Conservation (phyloP, 2,888 invertebrate species). For the Homarus gammarus region DNA sequence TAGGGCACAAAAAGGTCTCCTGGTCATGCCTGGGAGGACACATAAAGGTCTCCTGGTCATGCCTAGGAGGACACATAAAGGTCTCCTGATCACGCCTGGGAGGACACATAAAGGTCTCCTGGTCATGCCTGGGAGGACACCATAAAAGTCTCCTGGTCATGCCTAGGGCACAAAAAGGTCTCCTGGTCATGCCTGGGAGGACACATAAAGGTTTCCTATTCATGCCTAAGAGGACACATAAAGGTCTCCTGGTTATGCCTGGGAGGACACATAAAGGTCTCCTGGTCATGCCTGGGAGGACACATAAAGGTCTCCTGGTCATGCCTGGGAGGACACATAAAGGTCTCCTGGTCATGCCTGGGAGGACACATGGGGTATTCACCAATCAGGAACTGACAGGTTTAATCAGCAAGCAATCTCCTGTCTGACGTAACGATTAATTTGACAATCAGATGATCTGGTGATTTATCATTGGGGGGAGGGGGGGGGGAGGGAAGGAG, state of each 20-base stretch:
- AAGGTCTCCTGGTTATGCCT: neutral
- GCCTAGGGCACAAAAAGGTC: neutral
- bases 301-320: neutral
- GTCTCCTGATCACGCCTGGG: neutral
- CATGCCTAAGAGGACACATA: neutral
- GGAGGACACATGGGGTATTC: neutral
- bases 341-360: neutral
- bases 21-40: no score
- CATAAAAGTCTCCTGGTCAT: neutral
- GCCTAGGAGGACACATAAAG: no score
- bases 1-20: no score
- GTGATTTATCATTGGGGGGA: slow-evolving; percentile 43
- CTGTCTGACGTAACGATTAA: slow-evolving; percentile 56
- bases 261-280: neutral
- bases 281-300: neutral
- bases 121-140: neutral
- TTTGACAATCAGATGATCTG: slow-evolving; percentile 55
- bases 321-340: no score
- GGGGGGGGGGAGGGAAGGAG: neutral
- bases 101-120: neutral
- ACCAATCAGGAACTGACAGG: slow-evolving; percentile 31
- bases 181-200: neutral
- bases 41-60: no score
- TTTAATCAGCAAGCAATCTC: slow-evolving; percentile 64
- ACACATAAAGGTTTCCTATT: neutral